Evolutionary conservation across 2,888 invertebrate genomes (phyloP).

Genomic region (Argyresthia albistria): DNA sequence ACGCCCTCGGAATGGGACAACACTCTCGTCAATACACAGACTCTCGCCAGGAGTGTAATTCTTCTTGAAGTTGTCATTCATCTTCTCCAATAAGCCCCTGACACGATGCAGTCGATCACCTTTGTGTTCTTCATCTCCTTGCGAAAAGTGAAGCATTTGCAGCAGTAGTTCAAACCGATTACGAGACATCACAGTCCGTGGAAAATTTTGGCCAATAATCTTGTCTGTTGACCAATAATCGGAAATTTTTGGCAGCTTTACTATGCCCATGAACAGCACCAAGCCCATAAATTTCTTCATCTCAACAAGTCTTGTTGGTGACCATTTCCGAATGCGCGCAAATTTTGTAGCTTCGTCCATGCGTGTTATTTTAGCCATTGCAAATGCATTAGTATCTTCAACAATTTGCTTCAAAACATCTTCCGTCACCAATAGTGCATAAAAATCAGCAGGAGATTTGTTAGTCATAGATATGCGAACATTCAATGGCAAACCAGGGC

Average conservation of each 20-base stretch:
- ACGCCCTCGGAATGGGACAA: slow-evolving; percentile 23
- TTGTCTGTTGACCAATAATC: too few species aligned
- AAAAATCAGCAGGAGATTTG: too few species aligned
- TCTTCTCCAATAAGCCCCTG: slow-evolving; percentile 14
- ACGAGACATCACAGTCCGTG: slow-evolving; percentile 19
- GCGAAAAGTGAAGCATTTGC: slow-evolving; percentile 24
- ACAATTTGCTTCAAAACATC: slow-evolving; percentile 12
- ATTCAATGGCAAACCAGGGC: too few species aligned
- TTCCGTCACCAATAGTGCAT: slow-evolving; percentile 12
- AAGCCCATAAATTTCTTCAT: slow-evolving; percentile 26
- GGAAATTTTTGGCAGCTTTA: too few species aligned
- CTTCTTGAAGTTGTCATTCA: slow-evolving; percentile 19
- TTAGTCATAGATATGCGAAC: too few species aligned
- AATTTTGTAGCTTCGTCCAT: slow-evolving; percentile 3
- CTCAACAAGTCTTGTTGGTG: too few species aligned
- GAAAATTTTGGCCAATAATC: too few species aligned
- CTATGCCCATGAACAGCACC: too few species aligned
- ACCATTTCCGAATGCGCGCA: slow-evolving; percentile 12
- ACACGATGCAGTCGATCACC: slow-evolving; percentile 20
- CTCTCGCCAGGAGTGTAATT: slow-evolving; percentile 16
- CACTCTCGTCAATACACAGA: slow-evolving; percentile 21
- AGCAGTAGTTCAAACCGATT: slow-evolving; percentile 23
- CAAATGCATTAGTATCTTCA: too few species aligned
- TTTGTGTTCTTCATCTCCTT: slow-evolving; percentile 19
- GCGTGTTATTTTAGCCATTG: too few species aligned